Conservation (phyloP, 2,888 invertebrate genomes). For the Megaustenia siamemsis region DNA sequence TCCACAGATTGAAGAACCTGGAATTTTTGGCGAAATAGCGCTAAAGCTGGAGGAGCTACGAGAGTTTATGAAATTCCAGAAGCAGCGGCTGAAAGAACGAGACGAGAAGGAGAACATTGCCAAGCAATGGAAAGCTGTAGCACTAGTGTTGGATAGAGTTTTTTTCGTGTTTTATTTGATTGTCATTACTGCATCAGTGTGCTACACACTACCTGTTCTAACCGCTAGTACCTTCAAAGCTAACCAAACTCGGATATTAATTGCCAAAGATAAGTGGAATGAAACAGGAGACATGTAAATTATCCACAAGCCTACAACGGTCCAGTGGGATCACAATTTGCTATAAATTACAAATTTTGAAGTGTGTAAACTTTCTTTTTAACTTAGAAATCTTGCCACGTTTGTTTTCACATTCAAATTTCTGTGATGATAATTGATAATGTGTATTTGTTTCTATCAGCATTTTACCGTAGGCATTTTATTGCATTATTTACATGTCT, state of each 20-base stretch:
- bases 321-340: too few relatives aligned
- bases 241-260: neutral
- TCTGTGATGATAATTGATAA: too few relatives aligned
- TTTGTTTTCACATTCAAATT: too few relatives aligned
- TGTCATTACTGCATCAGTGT: conserved; percentile 73
- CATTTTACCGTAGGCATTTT: too few relatives aligned
- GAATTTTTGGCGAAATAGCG: conserved; percentile 65
- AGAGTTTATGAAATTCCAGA: conserved; percentile 66
- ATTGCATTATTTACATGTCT: too few relatives aligned
- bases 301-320: neutral
- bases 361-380: too few relatives aligned
- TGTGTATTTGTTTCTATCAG: too few relatives aligned
- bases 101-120: conserved; percentile 73
- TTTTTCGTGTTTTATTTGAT: conserved; percentile 77
- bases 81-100: conserved; percentile 71
- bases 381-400: too few relatives aligned
- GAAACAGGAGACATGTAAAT: neutral
- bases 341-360: too few relatives aligned
- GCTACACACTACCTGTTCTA: conserved; percentile 64
- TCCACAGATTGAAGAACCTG: neutral
- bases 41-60: conserved; percentile 67
- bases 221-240: conserved; percentile 18
- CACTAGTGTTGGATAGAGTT: conserved; percentile 76
- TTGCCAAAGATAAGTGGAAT: neutral
- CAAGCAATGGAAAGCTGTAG: conserved; percentile 78